Base-by-base conservation (phyloP, 1,140 invertebrate genomes). In the Conus ventricosus region DNA sequence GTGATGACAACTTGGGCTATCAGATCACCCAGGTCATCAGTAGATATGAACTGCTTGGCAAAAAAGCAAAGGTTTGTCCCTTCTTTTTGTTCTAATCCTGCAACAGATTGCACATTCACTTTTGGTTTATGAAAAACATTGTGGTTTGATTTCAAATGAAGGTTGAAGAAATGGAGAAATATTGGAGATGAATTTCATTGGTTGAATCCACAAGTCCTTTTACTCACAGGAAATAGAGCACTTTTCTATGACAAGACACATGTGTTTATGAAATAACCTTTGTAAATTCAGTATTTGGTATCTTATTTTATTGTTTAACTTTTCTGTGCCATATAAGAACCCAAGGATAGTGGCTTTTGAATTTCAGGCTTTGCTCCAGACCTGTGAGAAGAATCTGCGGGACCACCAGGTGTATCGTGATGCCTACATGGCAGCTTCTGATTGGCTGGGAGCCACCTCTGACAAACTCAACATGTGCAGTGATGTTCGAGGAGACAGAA, bases 401-500 rank as follows among this genome's bases (percentile, higher is more conserved):
- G 98, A 99, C 93, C 97, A 97, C 91, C 96, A 97, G 90, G 89
- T 91, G 15, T 95, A 94, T 87, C 87, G 93, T 27, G 93, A 95
- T 84, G 88, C 90, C 53, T 94, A 93, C 87, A 92, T 94, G 92
- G 93, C 93, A n/a, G 92, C 92, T 13, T 90, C 91, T 82, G 93
- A 95, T 84, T 95, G 94, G 94, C 96, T 99, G 8, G 96, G 96
- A 60, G 96, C 97, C 2, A 96, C 97, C 86, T 97, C 97, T 89
- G 98, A 99, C 92, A 99, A 98, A 94, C 96, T 98, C 1, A 96
- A 96, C 75, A 98, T 98, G 97, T 99, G 98, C 95, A 96, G 97
- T 92, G 98, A 99, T 94, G 96, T 97, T 6, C 96, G 97, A 20
- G 98, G 97, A 92, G 98, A 99, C 94, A 97, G 97, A 93, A 98